phyloP scores from a whole-genome alignment of 2,797 vertebrate species.

The Lagodon rhomboides region DNA sequence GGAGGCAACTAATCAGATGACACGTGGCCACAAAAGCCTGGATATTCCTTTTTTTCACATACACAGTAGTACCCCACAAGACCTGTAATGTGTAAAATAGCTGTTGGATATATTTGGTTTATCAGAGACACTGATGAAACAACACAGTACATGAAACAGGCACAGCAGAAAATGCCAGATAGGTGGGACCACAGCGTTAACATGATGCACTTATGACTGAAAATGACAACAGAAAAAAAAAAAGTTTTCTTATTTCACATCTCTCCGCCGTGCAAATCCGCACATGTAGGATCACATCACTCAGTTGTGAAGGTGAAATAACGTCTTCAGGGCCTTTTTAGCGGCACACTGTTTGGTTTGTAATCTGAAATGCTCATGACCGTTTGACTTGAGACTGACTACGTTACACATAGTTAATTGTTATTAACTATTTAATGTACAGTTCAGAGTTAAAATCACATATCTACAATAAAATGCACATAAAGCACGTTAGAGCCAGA shows the following conservation, averaged over 20 bases:
- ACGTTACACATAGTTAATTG: conserved; percentile 60
- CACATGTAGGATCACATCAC: not conserved
- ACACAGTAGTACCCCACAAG: no score
- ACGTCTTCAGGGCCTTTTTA: not conserved
- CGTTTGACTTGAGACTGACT: conserved; percentile 51
- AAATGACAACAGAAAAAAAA: not conserved
- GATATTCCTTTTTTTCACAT: no score
- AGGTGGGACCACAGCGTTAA: no score
- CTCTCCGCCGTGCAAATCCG: no score
- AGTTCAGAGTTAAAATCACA: conserved; percentile 83
- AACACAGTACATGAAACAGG: no score
- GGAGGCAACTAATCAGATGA: no score
- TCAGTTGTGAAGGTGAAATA: not conserved
- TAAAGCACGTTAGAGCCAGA: conserved; percentile 77
- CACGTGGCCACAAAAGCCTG: no score
- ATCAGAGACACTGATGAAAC: no score
- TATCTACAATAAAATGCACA: conserved; percentile 83
- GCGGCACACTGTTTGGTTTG: not conserved
- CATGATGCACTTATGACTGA: not conserved
- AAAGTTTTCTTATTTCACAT: not conserved
- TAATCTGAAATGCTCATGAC: not conserved
- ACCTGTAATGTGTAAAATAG: no score
- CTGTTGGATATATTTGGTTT: no score
- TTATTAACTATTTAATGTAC: conserved; percentile 84
- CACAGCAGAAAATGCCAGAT: no score